Evolutionary conservation across 2,113 vertebrate species (phyloP).

Genomic region (Psettodes erumei): DNA sequence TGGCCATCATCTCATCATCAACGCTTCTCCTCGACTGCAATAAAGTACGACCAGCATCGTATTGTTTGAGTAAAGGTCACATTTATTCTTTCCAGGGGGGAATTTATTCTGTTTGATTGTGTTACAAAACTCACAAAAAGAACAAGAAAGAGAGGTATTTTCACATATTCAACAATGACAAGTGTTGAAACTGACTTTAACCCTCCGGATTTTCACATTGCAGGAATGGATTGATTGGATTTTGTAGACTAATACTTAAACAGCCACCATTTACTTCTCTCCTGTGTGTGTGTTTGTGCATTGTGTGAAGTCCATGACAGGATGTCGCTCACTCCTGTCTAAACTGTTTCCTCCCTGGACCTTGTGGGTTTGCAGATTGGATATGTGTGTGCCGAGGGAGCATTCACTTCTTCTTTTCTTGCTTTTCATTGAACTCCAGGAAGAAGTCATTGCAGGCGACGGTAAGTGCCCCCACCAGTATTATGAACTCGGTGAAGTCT

Average conservation of each 20-base stretch:
- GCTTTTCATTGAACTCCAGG: conserved; percentile 82
- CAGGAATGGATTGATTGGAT: conserved; percentile 17
- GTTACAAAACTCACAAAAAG: conserved; percentile 73
- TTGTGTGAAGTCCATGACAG: conserved; percentile 41
- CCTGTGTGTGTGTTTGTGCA: conserved; percentile 27
- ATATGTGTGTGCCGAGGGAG: background rate
- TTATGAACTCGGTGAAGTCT: conserved; percentile 87
- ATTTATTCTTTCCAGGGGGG: conserved; percentile 78
- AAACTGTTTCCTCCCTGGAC: conserved; percentile 53
- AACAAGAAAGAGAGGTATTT: conserved; percentile 45
- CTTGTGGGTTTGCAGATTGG: conserved; percentile 15
- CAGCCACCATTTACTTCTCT: conserved; percentile 33
- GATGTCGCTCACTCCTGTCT: conserved; percentile 35
- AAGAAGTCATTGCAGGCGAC: conserved; percentile 88
- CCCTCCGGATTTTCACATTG: conserved; percentile 39
- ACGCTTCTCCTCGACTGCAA: background rate
- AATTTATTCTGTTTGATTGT: conserved; percentile 41
- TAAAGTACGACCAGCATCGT: conserved; percentile 25
- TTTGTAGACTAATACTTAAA: conserved; percentile 44
- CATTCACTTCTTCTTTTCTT: conserved; percentile 74
- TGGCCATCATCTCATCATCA: conserved; percentile 9
- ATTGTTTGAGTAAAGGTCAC: conserved; percentile 61
- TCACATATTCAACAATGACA: conserved; percentile 66
- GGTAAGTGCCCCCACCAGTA: conserved; percentile 85
- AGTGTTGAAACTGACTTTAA: conserved; percentile 33